phyloP scores from a whole-genome alignment of 2,797 vertebrate genomes.

The Lagorchestes hirsutus region DNA sequence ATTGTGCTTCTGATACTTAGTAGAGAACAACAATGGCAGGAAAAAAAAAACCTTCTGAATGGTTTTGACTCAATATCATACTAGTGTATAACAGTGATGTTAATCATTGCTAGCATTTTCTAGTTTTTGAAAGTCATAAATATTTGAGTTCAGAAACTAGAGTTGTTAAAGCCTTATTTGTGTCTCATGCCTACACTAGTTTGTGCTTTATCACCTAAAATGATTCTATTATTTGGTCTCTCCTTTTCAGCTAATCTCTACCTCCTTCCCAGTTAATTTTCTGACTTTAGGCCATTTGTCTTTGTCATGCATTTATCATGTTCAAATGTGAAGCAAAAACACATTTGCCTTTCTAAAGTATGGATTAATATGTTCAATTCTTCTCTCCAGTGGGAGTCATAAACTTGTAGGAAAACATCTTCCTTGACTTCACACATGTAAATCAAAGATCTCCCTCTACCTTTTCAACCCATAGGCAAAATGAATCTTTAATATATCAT shows the following conservation, averaged over 20 bases:
- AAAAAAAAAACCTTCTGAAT: not conserved
- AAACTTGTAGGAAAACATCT: not conserved
- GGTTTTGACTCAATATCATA: not conserved
- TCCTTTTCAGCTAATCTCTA: not conserved
- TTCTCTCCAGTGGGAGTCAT: not conserved
- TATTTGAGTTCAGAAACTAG: not conserved
- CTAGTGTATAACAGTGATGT: not conserved
- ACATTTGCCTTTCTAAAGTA: not conserved
- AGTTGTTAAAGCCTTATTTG: not conserved
- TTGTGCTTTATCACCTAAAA: not conserved
- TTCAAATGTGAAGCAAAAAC: slow-evolving; percentile 36
- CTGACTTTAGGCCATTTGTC: not conserved
- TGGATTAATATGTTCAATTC: slow-evolving; percentile 16
- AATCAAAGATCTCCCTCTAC: not conserved
- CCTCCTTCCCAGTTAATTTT: not conserved
- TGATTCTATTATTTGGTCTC: not conserved
- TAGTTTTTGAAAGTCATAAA: not conserved
- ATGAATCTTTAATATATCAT: not conserved
- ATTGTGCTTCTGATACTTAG: not conserved
- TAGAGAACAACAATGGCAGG: not conserved
- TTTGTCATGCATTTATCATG: not conserved
- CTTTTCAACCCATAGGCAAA: not conserved
- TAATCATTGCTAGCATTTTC: not conserved
- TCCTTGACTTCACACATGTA: not conserved
- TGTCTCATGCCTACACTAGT: not conserved